Evolutionary conservation across 2,113 vertebrate genomes (phyloP).

Genomic region (Noturus placidus): DNA sequence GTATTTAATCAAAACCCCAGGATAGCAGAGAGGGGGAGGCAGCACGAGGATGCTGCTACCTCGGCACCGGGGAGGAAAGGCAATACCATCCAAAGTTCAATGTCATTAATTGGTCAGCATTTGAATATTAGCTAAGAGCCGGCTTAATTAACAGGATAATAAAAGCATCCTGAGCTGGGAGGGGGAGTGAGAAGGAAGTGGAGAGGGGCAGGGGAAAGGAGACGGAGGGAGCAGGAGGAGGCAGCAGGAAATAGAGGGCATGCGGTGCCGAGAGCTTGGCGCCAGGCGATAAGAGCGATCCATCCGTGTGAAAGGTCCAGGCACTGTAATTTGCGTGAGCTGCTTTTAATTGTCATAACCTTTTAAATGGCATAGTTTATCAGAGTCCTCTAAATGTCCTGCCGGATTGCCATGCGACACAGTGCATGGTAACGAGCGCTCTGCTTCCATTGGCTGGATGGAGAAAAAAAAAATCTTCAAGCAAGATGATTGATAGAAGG

Average conservation of each 20-base stretch:
- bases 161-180: conserved; percentile 69
- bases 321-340: conserved; percentile 77
- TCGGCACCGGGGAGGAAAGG: conserved; percentile 65
- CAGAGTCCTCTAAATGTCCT: conserved; percentile 77
- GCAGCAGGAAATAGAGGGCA: conserved; percentile 55
- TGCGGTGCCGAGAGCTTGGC: conserved; percentile 39
- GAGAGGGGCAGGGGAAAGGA: conserved; percentile 58
- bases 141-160: conserved; percentile 84
- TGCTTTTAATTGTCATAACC: conserved; percentile 81
- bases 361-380: conserved; percentile 83
- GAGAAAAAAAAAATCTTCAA: conserved; percentile 68
- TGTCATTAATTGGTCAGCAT: conserved; percentile 86
- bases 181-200: conserved; percentile 59
- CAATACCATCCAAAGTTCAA: conserved; percentile 77
- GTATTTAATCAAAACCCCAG: conserved; percentile 67
- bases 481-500: conserved; percentile 66
- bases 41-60: conserved; percentile 51
- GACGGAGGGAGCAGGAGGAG: conserved; percentile 1
- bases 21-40: conserved; percentile 56
- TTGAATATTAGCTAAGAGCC: conserved; percentile 81
- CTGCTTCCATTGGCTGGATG: conserved; percentile 61
- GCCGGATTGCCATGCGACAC: conserved; percentile 58
- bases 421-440: conserved; percentile 64
- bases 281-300: conserved; percentile 60
- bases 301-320: conserved; percentile 76